Conservation (phyloP, 2,888 invertebrate species). For the Callyntrura sp. region DNA sequence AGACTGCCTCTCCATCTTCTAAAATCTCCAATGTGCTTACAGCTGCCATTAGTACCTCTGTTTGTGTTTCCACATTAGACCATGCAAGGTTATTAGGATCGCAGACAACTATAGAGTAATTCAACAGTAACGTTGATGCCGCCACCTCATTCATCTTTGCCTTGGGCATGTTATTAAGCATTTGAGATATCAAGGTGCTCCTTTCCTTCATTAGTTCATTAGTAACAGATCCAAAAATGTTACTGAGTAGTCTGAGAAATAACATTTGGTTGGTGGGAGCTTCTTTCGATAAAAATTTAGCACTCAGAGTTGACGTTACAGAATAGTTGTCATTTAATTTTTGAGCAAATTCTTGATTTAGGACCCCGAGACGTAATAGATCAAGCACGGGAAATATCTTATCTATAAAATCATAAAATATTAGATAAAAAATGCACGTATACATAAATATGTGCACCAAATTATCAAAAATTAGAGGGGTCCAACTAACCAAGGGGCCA, state of each 20-base stretch:
- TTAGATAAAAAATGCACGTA: too few relatives aligned
- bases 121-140: slow-evolving; percentile 90
- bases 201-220: slow-evolving; percentile 88
- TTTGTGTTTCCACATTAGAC: slow-evolving; percentile 91
- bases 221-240: slow-evolving; percentile 89
- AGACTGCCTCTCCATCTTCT: slow-evolving; percentile 81
- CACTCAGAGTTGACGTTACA: slow-evolving; percentile 84
- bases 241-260: slow-evolving; percentile 91
- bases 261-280: slow-evolving; percentile 92
- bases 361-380: slow-evolving; percentile 92
- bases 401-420: slow-evolving; percentile 86
- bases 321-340: slow-evolving; percentile 85
- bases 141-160: slow-evolving; percentile 91
- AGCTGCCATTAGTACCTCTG: slow-evolving; percentile 91
- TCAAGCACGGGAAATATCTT: slow-evolving; percentile 96
- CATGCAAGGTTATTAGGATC: slow-evolving; percentile 87
- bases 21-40: slow-evolving; percentile 88
- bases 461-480: not conserved
- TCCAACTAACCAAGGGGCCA: slow-evolving; percentile 76
- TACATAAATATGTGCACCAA: too few relatives aligned
- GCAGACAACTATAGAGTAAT: slow-evolving; percentile 88
- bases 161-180: slow-evolving; percentile 87
- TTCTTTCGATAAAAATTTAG: slow-evolving; percentile 84
- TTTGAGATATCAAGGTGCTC: slow-evolving; percentile 87
- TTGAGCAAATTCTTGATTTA: slow-evolving; percentile 87